These are phyloP conservation scores for Alligator mississippiensis DNA, from an alignment of 2,113 vertebrate genomes.

Conservation along the genomic window DNA sequence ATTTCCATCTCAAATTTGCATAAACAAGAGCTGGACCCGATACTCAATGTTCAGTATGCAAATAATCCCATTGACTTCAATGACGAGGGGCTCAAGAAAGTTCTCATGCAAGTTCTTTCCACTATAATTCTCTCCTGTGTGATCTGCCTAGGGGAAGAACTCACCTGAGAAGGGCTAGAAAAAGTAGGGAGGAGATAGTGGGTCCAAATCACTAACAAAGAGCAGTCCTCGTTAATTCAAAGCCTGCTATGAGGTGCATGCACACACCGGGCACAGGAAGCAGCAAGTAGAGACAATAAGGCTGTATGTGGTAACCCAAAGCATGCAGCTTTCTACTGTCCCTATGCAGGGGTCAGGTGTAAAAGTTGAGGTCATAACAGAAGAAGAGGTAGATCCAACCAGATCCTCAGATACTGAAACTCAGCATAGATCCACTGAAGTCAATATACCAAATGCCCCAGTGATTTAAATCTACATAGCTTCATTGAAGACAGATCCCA, in stretches of 20 bases:
- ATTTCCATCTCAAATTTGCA: background rate
- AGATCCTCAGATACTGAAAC: background rate
- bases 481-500: background rate
- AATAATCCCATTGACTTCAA: background rate
- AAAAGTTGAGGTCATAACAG: background rate
- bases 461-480: background rate
- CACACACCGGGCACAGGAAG: fast-evolving
- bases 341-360: background rate
- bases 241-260: fast-evolving
- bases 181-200: background rate
- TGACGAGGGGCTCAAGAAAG: background rate
- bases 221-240: background rate
- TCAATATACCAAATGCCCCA: background rate
- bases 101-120: background rate
- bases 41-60: fast-evolving
- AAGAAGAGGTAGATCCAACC: background rate
- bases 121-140: background rate
- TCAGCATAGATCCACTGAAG: background rate
- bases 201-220: fast-evolving
- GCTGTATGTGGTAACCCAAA: background rate
- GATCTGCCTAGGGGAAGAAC: background rate
- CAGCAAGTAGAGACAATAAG: background rate
- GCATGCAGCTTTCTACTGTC: background rate
- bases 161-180: fast-evolving
- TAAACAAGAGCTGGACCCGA: background rate